Evolutionary conservation across 2,797 vertebrate genomes (phyloP).

Genomic region (Lepilemur ruficaudatus): DNA sequence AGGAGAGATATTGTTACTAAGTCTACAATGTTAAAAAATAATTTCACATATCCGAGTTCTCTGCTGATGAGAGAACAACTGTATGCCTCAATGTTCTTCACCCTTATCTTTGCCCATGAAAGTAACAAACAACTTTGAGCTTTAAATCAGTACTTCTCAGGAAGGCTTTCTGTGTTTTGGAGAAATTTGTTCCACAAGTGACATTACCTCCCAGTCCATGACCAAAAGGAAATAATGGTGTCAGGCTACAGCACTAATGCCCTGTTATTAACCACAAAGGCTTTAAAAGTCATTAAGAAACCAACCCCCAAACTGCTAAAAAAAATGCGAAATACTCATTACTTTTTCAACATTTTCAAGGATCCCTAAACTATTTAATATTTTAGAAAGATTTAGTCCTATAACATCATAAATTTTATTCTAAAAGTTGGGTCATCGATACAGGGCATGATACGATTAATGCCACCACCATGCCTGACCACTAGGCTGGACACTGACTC

Average conservation of each 20-base stretch:
- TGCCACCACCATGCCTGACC: too few relatives aligned
- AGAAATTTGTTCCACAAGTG: not conserved
- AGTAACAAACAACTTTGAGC: not conserved
- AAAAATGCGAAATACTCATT: not conserved
- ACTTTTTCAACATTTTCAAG: not conserved
- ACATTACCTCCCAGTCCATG: not conserved
- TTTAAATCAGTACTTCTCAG: not conserved
- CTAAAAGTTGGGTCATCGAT: not conserved
- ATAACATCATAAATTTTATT: not conserved
- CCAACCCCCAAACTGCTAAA: not conserved
- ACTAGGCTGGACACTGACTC: not conserved
- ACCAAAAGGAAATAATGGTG: not conserved
- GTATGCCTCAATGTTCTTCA: not conserved
- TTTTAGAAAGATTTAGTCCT: not conserved
- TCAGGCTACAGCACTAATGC: not conserved
- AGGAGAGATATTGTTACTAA: not conserved
- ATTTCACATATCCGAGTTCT: not conserved
- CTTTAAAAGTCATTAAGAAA: not conserved
- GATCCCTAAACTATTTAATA: not conserved
- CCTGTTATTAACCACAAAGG: not conserved
- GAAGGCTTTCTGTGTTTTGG: not conserved
- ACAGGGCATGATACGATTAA: not conserved
- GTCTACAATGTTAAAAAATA: not conserved
- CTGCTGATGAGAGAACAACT: not conserved
- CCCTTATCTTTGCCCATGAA: not conserved